Base-by-base conservation (phyloP, 2,797 vertebrate species). In the Diceros bicornis region DNA sequence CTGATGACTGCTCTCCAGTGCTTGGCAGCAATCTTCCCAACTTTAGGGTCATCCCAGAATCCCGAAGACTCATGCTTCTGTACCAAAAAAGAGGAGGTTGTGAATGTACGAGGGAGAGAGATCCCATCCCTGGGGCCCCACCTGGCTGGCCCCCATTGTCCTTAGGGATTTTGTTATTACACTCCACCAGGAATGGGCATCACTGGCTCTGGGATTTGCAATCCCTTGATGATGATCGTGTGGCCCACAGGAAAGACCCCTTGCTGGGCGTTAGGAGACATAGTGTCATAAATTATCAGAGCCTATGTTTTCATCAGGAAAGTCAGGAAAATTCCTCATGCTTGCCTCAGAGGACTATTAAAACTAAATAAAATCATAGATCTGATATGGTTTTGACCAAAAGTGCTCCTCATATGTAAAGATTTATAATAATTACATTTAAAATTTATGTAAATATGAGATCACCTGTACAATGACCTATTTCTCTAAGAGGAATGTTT, bases 291-390 rank as follows among this genome's bases (percentile, higher is more conserved):
- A 61, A 9, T 71, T 92, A 21, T 27, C 21, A 47, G 37, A 95
- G 17, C 8, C 72, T 78, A 14, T 82, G n/a, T 91, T 77, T 72
- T 97, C n/a, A 92, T 94, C 25, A 90, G 75, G 61, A 91, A 68
- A 74, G n/a, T 92, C 59, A 82, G 84, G 32, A 92, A 87, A 77
- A 50, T 84, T 85, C 61, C 52, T 90, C 50, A 59, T 61, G 50
- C 13, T 95, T 88, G 25, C 21, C 32, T 93, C 57, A 97, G 69
- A 96, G n/a, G 29, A 66, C 74, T 87, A 71, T 34, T 94, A 69
- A 87, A 68, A 91, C 89, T 89, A 91, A 44, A 5, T 85, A 88
- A 82, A 41, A 87, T 23, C 9, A 52, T 47, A 85, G 21, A 52
- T 74, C 32, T 10, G 74, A 55, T 95, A 61, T 18, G 7, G 5